A percentile compares a stretch with the other conserved stretches of the same genome.
Evolutionary conservation across 1,140 invertebrate species (phyloP).

Genomic region (Platorchestia sp.): DNA sequence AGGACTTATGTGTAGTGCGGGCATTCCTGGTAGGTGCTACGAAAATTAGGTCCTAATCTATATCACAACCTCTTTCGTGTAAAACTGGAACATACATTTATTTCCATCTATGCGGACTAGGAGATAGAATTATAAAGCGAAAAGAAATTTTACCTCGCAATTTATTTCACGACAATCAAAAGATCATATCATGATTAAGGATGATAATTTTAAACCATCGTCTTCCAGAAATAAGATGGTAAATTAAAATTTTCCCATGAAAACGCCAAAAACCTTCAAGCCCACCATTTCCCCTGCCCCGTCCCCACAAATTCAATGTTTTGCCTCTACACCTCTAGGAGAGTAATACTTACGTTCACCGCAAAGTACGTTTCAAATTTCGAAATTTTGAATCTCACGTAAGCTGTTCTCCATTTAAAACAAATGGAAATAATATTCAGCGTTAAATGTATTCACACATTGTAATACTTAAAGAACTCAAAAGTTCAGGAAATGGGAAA

Average conservation of each 20-base stretch:
- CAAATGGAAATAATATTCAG: background rate
- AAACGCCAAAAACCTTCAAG: background rate
- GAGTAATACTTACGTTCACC: background rate
- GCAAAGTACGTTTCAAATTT: background rate
- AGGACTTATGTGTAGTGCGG: background rate
- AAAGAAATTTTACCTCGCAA: background rate
- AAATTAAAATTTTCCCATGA: background rate
- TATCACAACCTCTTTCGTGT: too few species aligned
- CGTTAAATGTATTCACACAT: background rate
- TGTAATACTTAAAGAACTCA: background rate
- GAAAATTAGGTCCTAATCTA: background rate
- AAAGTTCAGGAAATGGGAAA: background rate
- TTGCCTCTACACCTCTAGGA: background rate
- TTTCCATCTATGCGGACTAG: background rate
- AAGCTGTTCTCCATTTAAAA: background rate
- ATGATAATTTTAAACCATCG: background rate
- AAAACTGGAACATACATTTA: background rate
- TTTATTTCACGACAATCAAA: background rate
- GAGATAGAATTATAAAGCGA: background rate
- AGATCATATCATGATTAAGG: background rate
- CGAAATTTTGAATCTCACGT: background rate
- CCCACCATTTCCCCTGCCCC: background rate
- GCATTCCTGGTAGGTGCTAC: background rate
- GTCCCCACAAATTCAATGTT: background rate
- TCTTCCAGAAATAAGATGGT: background rate